Base-by-base conservation (phyloP, 2,113 vertebrate species). In the Larimichthys polyactis region DNA sequence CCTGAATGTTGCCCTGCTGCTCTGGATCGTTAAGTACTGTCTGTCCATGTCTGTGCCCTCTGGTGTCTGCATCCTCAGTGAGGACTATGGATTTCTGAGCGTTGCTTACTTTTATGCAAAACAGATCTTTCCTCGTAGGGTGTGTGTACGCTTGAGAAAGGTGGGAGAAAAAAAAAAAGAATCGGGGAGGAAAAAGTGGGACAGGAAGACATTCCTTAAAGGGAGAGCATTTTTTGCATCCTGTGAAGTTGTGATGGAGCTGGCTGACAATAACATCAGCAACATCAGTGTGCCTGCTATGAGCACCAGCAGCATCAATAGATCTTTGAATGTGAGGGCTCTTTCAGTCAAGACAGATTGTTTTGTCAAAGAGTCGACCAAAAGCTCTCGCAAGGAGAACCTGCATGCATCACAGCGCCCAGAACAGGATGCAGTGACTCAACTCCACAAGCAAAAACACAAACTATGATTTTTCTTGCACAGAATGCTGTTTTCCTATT, bases 51-150 rank as follows among this genome's bases (percentile, higher is more conserved):
- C 27, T 27, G 84, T 85, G 89, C 79, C 88, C 89, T 92, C 83
- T 87, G 80, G 81, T 79, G 69, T 76, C 77, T 79, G 55, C 55
- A 59, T 72, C 64, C 54, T 82, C 67, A 46, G 59, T 11, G 55
- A 81, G 77, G 70, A 71, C 79, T 75, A 70, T 79, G 64, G 76
- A 85, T 90, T 77, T 84, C 65, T 69, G 63, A 88, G 49, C n/a
- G 17, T 86, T 87, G 57, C 78, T 89, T 82, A 84, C 79, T 78
- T 85, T 75, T 86, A 81, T 89, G 81, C 76, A 86, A 92, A 90
- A 78, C 73, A 79, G 59, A 78, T 71, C 51, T 79, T 70, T 74
- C 27, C 69, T 74, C 71, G 71, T 40, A 78, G 54, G 60, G 24
- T 59, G 81, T 36, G 32, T 36, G 32, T 32, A 32, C 32, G 14